Evolutionary conservation across 1,140 invertebrate genomes (phyloP).

Genomic region (Phocides pigmalion): DNA sequence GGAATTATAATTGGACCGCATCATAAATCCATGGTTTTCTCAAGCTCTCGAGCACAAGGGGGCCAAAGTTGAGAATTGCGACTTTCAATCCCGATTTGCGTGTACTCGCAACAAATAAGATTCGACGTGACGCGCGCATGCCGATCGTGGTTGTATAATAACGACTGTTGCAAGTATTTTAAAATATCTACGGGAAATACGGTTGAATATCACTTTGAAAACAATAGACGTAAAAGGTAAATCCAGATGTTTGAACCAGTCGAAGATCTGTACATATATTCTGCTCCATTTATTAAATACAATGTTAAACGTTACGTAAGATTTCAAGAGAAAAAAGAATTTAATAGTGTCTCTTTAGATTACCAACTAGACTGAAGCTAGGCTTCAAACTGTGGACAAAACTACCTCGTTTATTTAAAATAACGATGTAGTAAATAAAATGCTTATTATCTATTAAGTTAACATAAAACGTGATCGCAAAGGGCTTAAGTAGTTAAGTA

Average conservation of each 20-base stretch:
- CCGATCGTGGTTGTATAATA: slow-evolving; percentile 24
- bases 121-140: slow-evolving; percentile 41
- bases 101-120: slow-evolving; percentile 40
- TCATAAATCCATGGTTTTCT: slow-evolving; percentile 14
- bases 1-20: background rate
- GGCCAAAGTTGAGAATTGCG: slow-evolving; percentile 43
- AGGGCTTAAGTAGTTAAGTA: too few species aligned
- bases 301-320: too few species aligned
- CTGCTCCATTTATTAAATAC: too few species aligned
- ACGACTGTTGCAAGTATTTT: slow-evolving; percentile 22
- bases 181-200: background rate
- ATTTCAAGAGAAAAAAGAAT: too few species aligned
- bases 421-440: too few species aligned
- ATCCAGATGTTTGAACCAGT: background rate
- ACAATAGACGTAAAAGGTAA: background rate
- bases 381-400: too few species aligned
- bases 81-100: slow-evolving; percentile 36
- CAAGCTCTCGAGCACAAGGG: slow-evolving; percentile 15
- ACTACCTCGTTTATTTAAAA: too few species aligned
- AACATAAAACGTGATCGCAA: too few species aligned
- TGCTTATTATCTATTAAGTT: too few species aligned
- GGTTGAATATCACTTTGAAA: background rate
- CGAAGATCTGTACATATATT: background rate
- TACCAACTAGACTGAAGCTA: too few species aligned
- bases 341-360: too few species aligned